Conservation (phyloP, 2,888 invertebrate genomes). For the Papilio elwesi region DNA sequence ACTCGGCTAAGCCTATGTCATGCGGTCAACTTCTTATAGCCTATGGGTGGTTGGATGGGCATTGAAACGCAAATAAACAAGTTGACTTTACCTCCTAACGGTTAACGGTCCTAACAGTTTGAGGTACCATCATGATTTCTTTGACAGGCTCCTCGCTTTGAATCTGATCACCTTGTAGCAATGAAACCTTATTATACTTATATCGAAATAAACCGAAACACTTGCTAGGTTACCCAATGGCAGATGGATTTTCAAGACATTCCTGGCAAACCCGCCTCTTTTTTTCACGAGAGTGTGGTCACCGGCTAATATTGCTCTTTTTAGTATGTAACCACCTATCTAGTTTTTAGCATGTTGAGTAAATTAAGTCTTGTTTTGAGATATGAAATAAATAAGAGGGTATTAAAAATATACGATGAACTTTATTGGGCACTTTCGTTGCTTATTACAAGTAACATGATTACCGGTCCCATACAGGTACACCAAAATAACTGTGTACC, state of each 20-base stretch:
- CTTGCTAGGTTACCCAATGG: no score
- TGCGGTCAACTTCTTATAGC: no score
- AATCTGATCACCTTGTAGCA: no score
- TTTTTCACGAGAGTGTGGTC: neutral
- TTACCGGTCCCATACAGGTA: neutral
- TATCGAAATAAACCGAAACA: no score
- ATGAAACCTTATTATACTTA: no score
- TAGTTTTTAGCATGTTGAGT: neutral
- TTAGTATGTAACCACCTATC: neutral
- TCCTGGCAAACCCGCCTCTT: neutral
- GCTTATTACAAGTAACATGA: conserved; percentile 4
- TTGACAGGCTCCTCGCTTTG: no score
- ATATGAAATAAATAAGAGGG: neutral
- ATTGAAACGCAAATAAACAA: no score
- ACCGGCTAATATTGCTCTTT: neutral
- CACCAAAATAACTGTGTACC: conserved; percentile 5
- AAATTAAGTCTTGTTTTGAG: neutral
- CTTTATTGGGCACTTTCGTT: conserved; percentile 1
- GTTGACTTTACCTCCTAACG: no score
- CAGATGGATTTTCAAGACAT: neutral
- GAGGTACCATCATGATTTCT: no score
- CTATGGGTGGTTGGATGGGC: no score
- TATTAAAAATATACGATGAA: conserved; percentile 7
- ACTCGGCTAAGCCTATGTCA: no score
- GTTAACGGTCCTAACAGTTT: no score